Evolutionary conservation across 1,140 invertebrate genomes (phyloP).

Genomic region (Cyrtorhinus lividipennis): DNA sequence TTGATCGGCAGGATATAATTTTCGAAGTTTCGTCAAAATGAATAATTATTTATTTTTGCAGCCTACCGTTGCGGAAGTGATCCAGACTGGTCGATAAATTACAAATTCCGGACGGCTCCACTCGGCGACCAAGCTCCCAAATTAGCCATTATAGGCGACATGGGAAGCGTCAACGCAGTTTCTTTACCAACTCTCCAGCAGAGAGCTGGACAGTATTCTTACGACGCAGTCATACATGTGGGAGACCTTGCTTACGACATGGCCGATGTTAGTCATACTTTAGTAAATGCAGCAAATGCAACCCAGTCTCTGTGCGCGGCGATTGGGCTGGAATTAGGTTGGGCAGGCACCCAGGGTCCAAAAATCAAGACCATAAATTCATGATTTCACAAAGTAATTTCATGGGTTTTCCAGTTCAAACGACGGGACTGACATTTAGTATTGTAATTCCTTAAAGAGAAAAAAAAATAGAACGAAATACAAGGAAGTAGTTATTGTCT

Average conservation of each 20-base stretch:
- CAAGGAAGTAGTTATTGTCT: no score
- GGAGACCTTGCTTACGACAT: slow-evolving; percentile 95
- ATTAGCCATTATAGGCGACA: slow-evolving; percentile 77
- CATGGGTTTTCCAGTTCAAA: no score
- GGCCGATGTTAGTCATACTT: slow-evolving; percentile 49
- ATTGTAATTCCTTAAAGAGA: no score
- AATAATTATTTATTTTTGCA: slow-evolving; percentile 27
- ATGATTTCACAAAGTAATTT: no score
- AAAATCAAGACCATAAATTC: no score
- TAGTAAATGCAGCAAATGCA: no score
- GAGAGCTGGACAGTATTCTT: slow-evolving; percentile 61
- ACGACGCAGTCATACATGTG: slow-evolving; percentile 80
- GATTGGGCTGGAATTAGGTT: no score
- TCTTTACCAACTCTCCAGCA: slow-evolving; percentile 63
- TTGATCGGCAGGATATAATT: not conserved
- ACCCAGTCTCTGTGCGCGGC: no score
- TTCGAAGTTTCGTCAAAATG: not conserved
- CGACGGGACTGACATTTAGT: no score
- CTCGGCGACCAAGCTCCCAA: slow-evolving; percentile 43
- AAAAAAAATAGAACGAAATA: no score
- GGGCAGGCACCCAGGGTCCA: no score
- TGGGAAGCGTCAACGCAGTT: slow-evolving; percentile 80
- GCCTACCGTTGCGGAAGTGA: slow-evolving; percentile 70
- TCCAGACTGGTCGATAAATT: slow-evolving; percentile 62
- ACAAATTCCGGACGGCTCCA: slow-evolving; percentile 56